Conservation (phyloP, 2,888 invertebrate species). For the Cynaeus angustus region DNA sequence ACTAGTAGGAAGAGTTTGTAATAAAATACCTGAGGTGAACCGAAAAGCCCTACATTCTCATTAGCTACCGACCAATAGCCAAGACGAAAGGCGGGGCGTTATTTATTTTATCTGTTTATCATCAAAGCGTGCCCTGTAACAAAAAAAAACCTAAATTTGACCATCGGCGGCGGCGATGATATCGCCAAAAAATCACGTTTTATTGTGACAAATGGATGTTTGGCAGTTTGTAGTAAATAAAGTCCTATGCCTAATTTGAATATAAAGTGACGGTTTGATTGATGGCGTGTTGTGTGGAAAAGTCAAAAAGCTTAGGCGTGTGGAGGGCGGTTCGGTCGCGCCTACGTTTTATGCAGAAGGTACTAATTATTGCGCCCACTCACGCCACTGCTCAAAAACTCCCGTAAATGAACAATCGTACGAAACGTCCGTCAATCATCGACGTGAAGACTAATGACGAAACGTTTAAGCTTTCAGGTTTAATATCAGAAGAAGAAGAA, state of each 20-base stretch:
- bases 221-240: conserved; percentile 9
- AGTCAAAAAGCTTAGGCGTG: conserved; percentile 49
- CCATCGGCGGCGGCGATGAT: too few species aligned
- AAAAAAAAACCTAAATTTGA: too few species aligned
- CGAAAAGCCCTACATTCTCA: conserved; percentile 26
- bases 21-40: conserved; percentile 38
- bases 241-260: conserved; percentile 42
- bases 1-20: conserved; percentile 28
- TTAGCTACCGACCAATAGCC: conserved; percentile 36
- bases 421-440: conserved; percentile 39
- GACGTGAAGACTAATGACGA: conserved; percentile 8
- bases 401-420: conserved; percentile 43
- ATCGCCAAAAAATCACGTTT: too few species aligned
- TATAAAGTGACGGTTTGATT: conserved; percentile 49
- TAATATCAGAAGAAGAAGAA: conserved; percentile 24
- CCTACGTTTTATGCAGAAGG: conserved; percentile 52
- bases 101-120: conserved; percentile 39
- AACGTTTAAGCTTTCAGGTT: conserved; percentile 33
- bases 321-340: conserved; percentile 49
- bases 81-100: conserved; percentile 42
- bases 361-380: conserved; percentile 60
- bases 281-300: conserved; percentile 42
- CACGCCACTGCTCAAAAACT: conserved; percentile 49
- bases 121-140: too few species aligned
- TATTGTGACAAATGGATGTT: conserved; percentile 23